Evolutionary conservation across 2,888 invertebrate genomes (phyloP), one percentile per base, ranked within the genome.

Genomic region (Sphecodes monilicornis): DNA sequence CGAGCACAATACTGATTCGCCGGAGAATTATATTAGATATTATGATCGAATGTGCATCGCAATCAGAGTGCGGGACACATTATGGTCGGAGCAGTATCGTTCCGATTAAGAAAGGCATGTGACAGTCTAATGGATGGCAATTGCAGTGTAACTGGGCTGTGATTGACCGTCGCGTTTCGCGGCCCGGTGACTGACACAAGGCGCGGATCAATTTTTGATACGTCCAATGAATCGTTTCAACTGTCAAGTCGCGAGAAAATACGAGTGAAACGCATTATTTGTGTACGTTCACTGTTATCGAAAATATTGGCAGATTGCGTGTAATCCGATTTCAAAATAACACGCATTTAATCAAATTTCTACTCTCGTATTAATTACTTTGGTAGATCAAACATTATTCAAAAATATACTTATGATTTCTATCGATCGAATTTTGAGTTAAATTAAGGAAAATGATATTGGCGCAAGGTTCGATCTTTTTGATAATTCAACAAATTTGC

Each of bases 121-220:
- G 50, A 76, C 66, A 43, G 46, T 76, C 66, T 76, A 76, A 76
- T 76, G 76, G 50, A 76, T 50, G n/a, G 50, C 39, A 76, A 76
- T 76, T 50, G 74, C 43, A 74, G 26, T 39, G 57, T 60, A 57
- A 57, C 73, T 29, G 60, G 39, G 4, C 36, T 29, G 46, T 29
- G 68, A 73, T 54, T 43, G 74, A 60, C 64, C 60, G 57, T 26
- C 13, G 57, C 26, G 26, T 26, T 57, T 57, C 57, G 26, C 57
- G 13, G 57, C 5, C 13, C 26, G 26, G 26, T 57, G 57, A 26
- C 26, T 57, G 57, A 57, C 57, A 26, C 26, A 1, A 26, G 5
- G 26, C 26, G 26, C 57, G 5, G 57, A 57, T 57, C 13, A 57
- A 57, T 57, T 57, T 57, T 57, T 57, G 57, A 57, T 57, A 57